Evolutionary conservation across 1,140 invertebrate genomes (phyloP), one percentile per base, ranked within the genome.

Genomic region (Hesperophylax magnus): DNA sequence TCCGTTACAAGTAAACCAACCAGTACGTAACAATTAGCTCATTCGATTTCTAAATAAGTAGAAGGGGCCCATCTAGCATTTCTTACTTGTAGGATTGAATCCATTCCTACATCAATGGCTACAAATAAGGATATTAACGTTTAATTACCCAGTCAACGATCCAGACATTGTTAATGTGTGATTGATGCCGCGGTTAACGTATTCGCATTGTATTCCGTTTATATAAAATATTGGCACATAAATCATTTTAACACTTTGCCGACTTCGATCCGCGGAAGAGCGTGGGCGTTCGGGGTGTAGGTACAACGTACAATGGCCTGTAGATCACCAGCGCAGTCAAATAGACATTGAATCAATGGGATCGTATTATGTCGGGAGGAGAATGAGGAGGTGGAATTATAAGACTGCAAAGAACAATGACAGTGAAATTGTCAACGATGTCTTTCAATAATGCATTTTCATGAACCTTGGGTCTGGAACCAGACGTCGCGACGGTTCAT

Each of bases 201-300:
- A 56, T 76, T 76, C 72, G 72, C 24, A 72, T 76, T 76, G 72
- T 76, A 76, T 76, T 76, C 56, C 72, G 20, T 76, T 76, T 76
- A 60, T 39, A 76, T 76, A 76, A 76, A 76, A 60, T 76, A 76
- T 76, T 76, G 72, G 39, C 72, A 60, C 24, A 76, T 76, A 76
- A 76, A 76, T 76, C 72, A 76, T 76, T 76, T 76, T 76, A 60
- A 76, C 72, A 76, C 72, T 61, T 76, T 27, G n/a, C 27, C 54
- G 54, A 22, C 53, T 24, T 22, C 72, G 72, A 72, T 53, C 52
- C 69, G 15, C 14, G n/a, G n/a, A 17, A 5, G 17, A 9, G 11
- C 69, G 69, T 72, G 52, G 69, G 69, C 52, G 61, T 27, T 24
- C 61, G 17, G 27, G 20, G 60, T 56, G 58, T 61, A 47, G 39